Conservation (phyloP, 2,888 invertebrate genomes). For the Poecilobothrus nobilitatus region DNA sequence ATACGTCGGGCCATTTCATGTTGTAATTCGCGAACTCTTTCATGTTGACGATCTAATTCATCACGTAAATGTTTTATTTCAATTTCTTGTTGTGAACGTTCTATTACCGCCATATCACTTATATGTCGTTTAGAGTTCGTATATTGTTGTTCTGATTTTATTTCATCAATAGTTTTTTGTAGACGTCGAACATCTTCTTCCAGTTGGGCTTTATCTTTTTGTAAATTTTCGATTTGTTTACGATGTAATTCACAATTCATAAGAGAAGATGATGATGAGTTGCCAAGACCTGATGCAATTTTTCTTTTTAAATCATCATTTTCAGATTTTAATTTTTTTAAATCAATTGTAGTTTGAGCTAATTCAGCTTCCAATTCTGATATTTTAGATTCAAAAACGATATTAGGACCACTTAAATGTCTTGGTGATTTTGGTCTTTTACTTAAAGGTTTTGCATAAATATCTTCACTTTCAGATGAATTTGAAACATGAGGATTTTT, state of each 20-base stretch:
- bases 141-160: slow-evolving; percentile 55
- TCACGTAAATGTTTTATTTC: slow-evolving; percentile 69
- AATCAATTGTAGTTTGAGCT: slow-evolving; percentile 66
- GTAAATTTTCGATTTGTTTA: slow-evolving; percentile 61
- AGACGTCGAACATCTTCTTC: slow-evolving; percentile 62
- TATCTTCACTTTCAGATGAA: background rate
- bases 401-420: slow-evolving; percentile 63
- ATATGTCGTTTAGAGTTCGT: slow-evolving; percentile 58
- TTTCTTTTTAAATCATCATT: slow-evolving; percentile 48
- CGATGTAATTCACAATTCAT: slow-evolving; percentile 51
- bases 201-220: slow-evolving; percentile 60
- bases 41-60: slow-evolving; percentile 68
- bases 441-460: slow-evolving; percentile 25
- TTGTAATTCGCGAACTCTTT: slow-evolving; percentile 63
- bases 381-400: slow-evolving; percentile 75
- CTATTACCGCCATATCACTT: slow-evolving; percentile 68
- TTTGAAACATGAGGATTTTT: background rate
- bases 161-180: slow-evolving; percentile 54
- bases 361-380: slow-evolving; percentile 77
- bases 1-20: slow-evolving; percentile 66
- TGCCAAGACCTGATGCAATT: slow-evolving; percentile 35
- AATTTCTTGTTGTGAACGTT: slow-evolving; percentile 64
- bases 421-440: slow-evolving; percentile 33
- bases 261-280: slow-evolving; percentile 46
- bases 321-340: slow-evolving; percentile 63